A percentile compares a stretch with the other conserved stretches of the same genome.
These are phyloP conservation scores for Phrynocephalus forsythii DNA, from an alignment of 2,797 vertebrate species.

Conservation along the genomic window DNA sequence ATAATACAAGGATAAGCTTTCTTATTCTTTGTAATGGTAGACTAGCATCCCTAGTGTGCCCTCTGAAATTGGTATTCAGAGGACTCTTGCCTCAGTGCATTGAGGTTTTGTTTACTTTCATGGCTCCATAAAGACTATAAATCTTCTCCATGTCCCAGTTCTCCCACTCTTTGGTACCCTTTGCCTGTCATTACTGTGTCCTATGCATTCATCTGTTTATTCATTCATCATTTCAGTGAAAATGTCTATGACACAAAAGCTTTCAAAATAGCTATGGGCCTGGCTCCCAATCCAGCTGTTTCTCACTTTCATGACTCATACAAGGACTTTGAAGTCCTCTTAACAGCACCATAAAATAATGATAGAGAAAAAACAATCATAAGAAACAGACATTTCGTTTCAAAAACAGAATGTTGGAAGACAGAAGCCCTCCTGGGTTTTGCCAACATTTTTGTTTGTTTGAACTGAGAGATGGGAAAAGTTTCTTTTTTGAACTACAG, in stretches of 20 bases:
- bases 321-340: slow-evolving; percentile 35
- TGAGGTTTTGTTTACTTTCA: neutral
- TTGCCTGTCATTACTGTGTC: neutral
- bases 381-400: slow-evolving; percentile 22
- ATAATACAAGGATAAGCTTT: neutral
- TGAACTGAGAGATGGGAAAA: neutral
- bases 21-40: neutral
- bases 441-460: neutral
- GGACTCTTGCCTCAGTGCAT: neutral
- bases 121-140: slow-evolving; percentile 3
- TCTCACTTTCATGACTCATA: slow-evolving; percentile 52
- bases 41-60: neutral
- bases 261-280: slow-evolving; percentile 5
- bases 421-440: accelerated
- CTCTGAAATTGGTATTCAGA: neutral
- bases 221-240: slow-evolving; percentile 5
- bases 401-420: neutral
- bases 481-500: neutral
- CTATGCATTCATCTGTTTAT: neutral
- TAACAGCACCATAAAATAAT: slow-evolving; percentile 15
- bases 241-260: neutral
- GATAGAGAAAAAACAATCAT: neutral
- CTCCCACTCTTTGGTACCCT: neutral
- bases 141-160: neutral
- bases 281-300: slow-evolving; percentile 39